A percentile compares a stretch with the other conserved stretches of the same genome.
These are phyloP conservation scores for Alexandromys fortis DNA, from an alignment of 2,113 vertebrate genomes.

Conservation along the genomic window DNA sequence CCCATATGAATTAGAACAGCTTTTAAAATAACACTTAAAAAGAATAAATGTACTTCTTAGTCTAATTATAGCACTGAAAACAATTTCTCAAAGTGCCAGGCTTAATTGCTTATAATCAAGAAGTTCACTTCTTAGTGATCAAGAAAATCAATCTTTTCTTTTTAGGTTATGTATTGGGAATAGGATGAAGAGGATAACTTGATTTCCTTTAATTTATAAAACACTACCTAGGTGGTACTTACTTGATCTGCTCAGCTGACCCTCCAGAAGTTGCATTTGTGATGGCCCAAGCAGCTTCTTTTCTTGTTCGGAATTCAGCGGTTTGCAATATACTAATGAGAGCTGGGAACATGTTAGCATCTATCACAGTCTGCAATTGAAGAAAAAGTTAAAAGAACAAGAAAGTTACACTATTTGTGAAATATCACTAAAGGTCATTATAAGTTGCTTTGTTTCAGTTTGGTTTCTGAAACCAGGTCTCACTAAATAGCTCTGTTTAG, in stretches of 20 bases:
- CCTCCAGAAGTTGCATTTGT: conserved; percentile 98
- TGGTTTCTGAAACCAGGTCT: not conserved
- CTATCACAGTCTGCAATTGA: conserved; percentile 94
- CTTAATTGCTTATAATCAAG: not conserved
- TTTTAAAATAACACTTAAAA: not conserved
- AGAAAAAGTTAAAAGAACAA: conserved; percentile 52
- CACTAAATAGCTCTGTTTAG: not conserved
- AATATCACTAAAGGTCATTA: not conserved
- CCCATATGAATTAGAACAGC: not conserved
- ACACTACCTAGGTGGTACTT: conserved; percentile 50
- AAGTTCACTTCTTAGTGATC: not conserved
- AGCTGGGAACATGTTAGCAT: conserved; percentile 95
- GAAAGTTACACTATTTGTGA: not conserved
- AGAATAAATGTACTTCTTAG: conserved; percentile 31
- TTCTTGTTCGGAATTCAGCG: conserved; percentile 97
- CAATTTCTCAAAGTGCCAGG: not conserved
- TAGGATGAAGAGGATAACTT: not conserved
- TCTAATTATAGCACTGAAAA: conserved; percentile 42
- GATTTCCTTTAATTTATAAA: conserved; percentile 51
- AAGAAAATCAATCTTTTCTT: not conserved
- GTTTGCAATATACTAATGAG: conserved; percentile 97
- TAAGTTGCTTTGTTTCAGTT: not conserved
- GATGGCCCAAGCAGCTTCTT: conserved; percentile 98
- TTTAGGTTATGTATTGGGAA: not conserved
- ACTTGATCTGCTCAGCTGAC: conserved; percentile 97